Percentiles rank a stretch among this genome's conserved stretches.
Conservation (phyloP, 2,888 invertebrate species). For the Pachydiplax longipennis region DNA sequence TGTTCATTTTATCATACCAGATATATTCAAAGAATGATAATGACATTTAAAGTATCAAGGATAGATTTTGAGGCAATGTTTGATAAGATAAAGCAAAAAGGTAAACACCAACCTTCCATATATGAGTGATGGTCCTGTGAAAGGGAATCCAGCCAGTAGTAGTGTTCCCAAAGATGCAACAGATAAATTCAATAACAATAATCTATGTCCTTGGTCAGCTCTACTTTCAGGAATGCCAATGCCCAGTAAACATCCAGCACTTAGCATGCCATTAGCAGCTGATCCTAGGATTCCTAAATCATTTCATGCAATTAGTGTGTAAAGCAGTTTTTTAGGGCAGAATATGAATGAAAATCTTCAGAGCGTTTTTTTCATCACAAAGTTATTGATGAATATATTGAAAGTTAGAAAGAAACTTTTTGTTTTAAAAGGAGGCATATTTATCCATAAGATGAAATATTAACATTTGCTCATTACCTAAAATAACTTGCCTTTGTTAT, state of each 20-base stretch:
- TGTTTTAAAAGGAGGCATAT: background rate
- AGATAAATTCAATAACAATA: slow-evolving; percentile 65
- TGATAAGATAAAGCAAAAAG: background rate
- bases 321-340: background rate
- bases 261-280: slow-evolving; percentile 66
- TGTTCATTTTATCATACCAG: too few species aligned
- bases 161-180: slow-evolving; percentile 64
- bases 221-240: slow-evolving; percentile 62
- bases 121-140: slow-evolving; percentile 64
- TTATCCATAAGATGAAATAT: background rate
- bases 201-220: slow-evolving; percentile 58
- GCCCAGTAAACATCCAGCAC: slow-evolving; percentile 65
- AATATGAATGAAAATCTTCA: background rate
- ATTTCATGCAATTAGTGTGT: background rate
- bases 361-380: background rate
- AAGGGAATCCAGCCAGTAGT: slow-evolving; percentile 64
- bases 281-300: slow-evolving; percentile 64
- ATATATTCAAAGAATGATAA: too few species aligned
- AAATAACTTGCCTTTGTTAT: background rate
- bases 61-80: too few species aligned
- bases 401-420: background rate
- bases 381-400: background rate
- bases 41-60: too few species aligned
- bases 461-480: background rate
- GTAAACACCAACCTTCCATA: slow-evolving; percentile 60